Base-by-base conservation (phyloP, 2,113 vertebrate genomes). In the Pseudorasbora parva region DNA sequence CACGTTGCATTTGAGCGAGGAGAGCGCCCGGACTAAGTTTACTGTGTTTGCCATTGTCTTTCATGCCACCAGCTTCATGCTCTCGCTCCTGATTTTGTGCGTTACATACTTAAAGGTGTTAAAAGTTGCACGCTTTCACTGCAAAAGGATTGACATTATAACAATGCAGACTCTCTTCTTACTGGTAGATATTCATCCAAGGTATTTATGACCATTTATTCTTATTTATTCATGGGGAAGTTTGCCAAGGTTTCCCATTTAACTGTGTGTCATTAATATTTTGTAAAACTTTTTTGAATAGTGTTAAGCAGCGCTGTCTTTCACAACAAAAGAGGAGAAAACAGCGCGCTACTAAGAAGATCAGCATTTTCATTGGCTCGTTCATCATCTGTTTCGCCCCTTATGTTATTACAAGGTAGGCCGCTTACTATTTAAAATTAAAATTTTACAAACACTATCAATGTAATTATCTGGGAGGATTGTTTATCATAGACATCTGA, bases 321-420 rank as follows among this genome's bases (percentile, higher is more conserved):
- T 90, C 91, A 0, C 95, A 96, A 87, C 95, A 96, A 91, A 96
- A 95, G 90, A 91, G 91, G 89, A 92, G 94, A 84, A 88, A 92
- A 88, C 94, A 94, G 88, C 90, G 94, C 76, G 95, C 94, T 30
- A 95, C 95, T 9, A 95, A 95, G 91, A 96, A 96, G 93, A 96
- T 95, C 88, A 95, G 95, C 93, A 93, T 96, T 93, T 96, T 96
- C 91, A 96, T 95, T 78, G 95, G 95, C 51, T 95, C 96, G 0
- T 96, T 96, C 79, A 90, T 96, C 88, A 79, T 96, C 90, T 95
- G 94, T 92, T 97, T 97, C 86, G 95, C 94, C 85, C 95, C 94
- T 73, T 95, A 95, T 86, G 94, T 95, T 54, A 94, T 95, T 17
- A 89, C 86, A 43, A 86, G 88, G 86, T 89, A 87, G 41, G 84